Percentiles rank a stretch among this genome's conserved stretches.
Evolutionary conservation across 2,797 vertebrate genomes (phyloP).

Genomic region (Muscicapa striata): DNA sequence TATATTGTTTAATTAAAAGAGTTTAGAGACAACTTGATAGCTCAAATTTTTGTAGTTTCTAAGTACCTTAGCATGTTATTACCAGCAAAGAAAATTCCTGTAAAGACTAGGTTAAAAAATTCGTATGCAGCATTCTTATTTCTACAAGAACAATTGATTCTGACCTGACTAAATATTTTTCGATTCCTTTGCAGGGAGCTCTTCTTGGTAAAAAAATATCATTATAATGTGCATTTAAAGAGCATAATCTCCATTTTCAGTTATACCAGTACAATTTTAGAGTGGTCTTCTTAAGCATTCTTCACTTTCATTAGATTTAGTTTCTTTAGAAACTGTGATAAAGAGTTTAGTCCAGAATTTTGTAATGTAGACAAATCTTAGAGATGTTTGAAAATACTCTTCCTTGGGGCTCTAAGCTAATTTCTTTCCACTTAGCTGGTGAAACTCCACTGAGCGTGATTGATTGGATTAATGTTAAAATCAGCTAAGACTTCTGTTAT

Average conservation of each 20-base stretch:
- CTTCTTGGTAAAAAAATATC: not conserved
- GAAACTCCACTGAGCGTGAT: not conserved
- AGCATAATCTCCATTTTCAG: not conserved
- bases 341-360: not conserved
- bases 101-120: not conserved
- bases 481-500: not conserved
- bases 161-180: not conserved
- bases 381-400: not conserved
- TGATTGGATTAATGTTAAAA: not conserved
- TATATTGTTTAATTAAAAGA: not conserved
- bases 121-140: not conserved
- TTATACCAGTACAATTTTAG: not conserved
- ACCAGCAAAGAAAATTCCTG: not conserved
- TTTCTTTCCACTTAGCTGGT: not conserved
- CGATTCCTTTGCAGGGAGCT: accelerated
- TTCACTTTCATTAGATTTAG: not conserved
- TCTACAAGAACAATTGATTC: not conserved
- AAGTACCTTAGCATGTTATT: not conserved
- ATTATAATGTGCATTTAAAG: not conserved
- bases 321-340: not conserved
- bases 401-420: not conserved
- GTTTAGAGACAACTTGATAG: not conserved
- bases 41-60: not conserved
- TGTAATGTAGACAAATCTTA: not conserved
- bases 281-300: not conserved